phyloP scores from a whole-genome alignment of 2,888 invertebrate genomes.

The Abrostola triplasia region DNA sequence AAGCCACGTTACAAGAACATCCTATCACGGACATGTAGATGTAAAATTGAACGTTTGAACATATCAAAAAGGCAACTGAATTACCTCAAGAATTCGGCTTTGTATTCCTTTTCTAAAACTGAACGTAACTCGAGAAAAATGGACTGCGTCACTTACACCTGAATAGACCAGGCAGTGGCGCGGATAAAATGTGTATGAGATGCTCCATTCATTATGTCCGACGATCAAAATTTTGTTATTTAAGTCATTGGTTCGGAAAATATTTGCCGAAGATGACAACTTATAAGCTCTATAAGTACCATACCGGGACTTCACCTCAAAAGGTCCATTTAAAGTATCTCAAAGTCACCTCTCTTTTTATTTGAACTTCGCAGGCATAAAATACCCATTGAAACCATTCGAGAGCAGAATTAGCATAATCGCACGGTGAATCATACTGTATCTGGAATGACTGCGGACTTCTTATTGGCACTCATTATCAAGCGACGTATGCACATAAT shows the following conservation, averaged over 20 bases:
- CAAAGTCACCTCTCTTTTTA: conserved; percentile 26
- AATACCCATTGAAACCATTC: conserved; percentile 30
- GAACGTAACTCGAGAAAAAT: conserved; percentile 11
- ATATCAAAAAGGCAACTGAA: neutral
- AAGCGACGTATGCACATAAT: conserved; percentile 38
- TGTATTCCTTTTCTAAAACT: conserved; percentile 6
- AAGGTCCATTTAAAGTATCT: conserved; percentile 19
- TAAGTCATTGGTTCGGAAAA: conserved; percentile 45
- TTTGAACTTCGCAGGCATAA: conserved; percentile 24
- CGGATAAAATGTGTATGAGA: conserved; percentile 29
- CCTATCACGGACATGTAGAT: neutral
- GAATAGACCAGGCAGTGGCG: conserved; percentile 28
- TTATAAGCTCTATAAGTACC: conserved; percentile 6
- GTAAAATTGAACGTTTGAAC: neutral
- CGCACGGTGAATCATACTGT: conserved; percentile 42
- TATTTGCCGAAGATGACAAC: conserved; percentile 16
- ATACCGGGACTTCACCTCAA: conserved; percentile 5
- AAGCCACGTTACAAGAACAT: neutral
- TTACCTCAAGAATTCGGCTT: neutral
- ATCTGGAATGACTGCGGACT: conserved; percentile 33
- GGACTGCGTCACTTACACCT: conserved; percentile 27
- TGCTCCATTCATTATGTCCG: conserved; percentile 40
- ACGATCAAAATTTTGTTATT: conserved; percentile 27
- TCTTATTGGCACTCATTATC: conserved; percentile 46
- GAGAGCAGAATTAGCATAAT: conserved; percentile 43